phyloP scores from a whole-genome alignment of 2,888 invertebrate species.

The Leucophenga montana region DNA sequence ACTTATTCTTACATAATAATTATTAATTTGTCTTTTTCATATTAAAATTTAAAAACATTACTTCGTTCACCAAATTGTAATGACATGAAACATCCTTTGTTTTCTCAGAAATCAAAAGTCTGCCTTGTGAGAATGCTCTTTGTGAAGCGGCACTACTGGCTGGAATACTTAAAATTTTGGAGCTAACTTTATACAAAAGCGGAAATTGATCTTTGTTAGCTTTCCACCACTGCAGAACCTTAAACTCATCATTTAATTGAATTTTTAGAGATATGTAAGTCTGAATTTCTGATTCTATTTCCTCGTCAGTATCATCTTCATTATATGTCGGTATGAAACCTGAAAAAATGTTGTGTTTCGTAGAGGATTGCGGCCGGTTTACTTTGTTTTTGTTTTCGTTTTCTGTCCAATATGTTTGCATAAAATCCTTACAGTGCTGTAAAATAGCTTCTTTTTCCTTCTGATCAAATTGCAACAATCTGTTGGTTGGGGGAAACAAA shows the following conservation, averaged over 20 bases:
- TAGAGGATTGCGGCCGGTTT: neutral
- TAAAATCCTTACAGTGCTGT: constrained; percentile 1
- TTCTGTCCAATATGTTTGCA: neutral
- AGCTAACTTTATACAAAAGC: constrained; percentile 15
- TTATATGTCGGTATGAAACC: constrained; percentile 9
- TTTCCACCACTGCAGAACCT: constrained; percentile 24
- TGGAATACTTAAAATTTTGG: constrained; percentile 22
- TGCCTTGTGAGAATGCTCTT: constrained; percentile 15
- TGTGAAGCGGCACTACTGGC: constrained; percentile 21
- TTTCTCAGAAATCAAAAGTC: constrained; percentile 20
- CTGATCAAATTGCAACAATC: constrained; percentile 1
- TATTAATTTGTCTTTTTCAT: neutral
- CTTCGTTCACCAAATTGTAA: constrained; percentile 22
- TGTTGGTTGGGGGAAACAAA: constrained; percentile 28
- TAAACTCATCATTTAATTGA: constrained; percentile 3
- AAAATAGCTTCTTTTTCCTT: neutral
- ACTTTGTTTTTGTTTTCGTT: neutral
- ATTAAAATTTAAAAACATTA: constrained; percentile 32
- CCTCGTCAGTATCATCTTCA: neutral
- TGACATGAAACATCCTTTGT: neutral
- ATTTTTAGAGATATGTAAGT: constrained; percentile 13
- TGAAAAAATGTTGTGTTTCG: neutral
- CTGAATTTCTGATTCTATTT: constrained; percentile 10
- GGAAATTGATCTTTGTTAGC: constrained; percentile 19
- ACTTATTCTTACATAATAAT: too few species aligned